Percentiles rank a stretch among this genome's conserved stretches.
Conservation (phyloP, 2,888 invertebrate genomes). For the Chirona hameri region DNA sequence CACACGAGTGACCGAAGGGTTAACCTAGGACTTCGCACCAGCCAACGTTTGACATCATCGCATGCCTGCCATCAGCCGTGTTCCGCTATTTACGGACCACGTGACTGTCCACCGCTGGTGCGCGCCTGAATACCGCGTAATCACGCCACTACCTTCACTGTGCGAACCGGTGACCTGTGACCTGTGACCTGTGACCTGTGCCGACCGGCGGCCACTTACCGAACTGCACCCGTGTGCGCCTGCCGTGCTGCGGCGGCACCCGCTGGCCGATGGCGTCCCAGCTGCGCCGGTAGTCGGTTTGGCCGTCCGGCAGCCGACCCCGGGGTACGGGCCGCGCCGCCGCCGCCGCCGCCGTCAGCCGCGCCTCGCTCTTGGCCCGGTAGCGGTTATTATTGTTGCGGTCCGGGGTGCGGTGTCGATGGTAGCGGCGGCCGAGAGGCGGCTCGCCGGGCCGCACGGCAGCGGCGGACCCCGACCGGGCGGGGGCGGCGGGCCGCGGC, state of each 20-base stretch:
- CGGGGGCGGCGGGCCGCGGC: background rate
- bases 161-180: background rate
- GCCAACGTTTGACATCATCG: no score
- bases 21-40: no score
- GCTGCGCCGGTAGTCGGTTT: background rate
- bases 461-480: background rate
- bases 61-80: no score
- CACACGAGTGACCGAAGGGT: no score
- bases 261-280: conserved; percentile 13
- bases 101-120: background rate
- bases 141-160: no score
- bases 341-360: background rate
- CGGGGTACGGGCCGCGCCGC: background rate
- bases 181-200: background rate
- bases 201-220: background rate
- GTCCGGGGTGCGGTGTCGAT: background rate
- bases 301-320: background rate
- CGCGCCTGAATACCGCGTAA: background rate
- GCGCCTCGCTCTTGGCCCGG: conserved; percentile 2
- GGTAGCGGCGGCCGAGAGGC: background rate
- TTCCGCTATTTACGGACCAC: no score
- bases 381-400: conserved; percentile 1
- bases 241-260: background rate
- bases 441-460: background rate
- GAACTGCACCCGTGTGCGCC: background rate